A percentile compares a stretch with the other conserved stretches of the same genome.
phyloP scores from a whole-genome alignment of 2,113 vertebrate genomes.

The Serinus canaria region DNA sequence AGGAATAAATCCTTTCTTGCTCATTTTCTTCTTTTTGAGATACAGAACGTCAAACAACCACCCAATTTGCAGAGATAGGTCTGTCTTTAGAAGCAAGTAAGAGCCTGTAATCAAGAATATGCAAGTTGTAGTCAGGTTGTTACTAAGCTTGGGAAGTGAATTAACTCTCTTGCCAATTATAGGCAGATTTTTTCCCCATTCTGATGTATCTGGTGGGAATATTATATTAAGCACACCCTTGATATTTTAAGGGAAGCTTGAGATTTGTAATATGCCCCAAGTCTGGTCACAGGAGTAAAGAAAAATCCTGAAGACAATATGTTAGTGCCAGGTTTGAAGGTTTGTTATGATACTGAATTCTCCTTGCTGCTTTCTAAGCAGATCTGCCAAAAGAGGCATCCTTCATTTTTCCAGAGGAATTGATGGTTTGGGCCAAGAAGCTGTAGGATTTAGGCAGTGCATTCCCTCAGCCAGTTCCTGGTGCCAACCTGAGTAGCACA shows the following conservation, averaged over 20 bases:
- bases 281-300: neutral
- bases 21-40: neutral
- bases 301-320: neutral
- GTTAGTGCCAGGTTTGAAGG: neutral
- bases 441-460: neutral
- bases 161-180: conserved; percentile 24
- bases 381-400: neutral
- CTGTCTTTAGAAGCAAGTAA: conserved; percentile 18
- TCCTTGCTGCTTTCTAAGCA: neutral
- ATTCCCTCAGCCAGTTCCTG: neutral
- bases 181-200: neutral
- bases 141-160: neutral
- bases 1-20: neutral
- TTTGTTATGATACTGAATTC: neutral
- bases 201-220: neutral
- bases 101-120: neutral
- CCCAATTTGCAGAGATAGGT: neutral
- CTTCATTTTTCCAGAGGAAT: neutral
- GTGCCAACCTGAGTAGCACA: accelerated
- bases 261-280: neutral
- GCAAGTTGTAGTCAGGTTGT: conserved; percentile 16
- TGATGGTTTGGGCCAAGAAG: neutral
- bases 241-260: neutral
- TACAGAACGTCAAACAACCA: neutral
- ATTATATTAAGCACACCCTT: neutral